phyloP scores from a whole-genome alignment of 2,888 invertebrate species.

The Monopis laevigella region DNA sequence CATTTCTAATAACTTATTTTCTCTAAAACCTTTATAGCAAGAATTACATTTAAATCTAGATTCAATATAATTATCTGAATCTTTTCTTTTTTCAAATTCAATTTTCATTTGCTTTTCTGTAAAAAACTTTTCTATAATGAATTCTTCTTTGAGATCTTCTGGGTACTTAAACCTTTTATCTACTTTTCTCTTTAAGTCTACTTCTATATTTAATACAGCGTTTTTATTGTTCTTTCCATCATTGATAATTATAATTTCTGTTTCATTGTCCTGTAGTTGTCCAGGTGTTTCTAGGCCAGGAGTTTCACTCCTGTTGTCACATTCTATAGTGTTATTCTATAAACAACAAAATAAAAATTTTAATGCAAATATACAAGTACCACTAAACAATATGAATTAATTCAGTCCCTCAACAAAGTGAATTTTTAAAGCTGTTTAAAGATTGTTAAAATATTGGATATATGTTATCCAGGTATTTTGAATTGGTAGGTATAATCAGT shows the following conservation, averaged over 20 bases:
- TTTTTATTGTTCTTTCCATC: not conserved
- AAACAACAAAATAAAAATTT: too few relatives aligned
- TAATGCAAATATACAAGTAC: too few relatives aligned
- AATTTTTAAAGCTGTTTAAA: too few relatives aligned
- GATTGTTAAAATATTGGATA: too few relatives aligned
- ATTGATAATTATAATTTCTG: not conserved
- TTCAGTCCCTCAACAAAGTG: too few relatives aligned
- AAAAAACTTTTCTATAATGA: conserved; percentile 4
- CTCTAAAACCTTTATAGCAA: conserved; percentile 8
- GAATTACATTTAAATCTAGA: conserved; percentile 1
- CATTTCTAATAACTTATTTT: conserved; percentile 1
- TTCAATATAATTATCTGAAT: not conserved
- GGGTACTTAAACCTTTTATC: conserved; percentile 7
- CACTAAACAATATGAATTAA: too few relatives aligned
- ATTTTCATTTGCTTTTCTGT: conserved; percentile 2
- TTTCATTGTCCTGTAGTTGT: not conserved
- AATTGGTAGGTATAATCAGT: too few relatives aligned
- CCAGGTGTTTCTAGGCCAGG: too few relatives aligned
- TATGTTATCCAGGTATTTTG: too few relatives aligned
- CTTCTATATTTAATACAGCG: not conserved
- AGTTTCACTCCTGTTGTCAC: too few relatives aligned
- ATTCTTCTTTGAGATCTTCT: not conserved
- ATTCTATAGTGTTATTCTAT: too few relatives aligned
- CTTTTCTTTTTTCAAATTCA: conserved; percentile 4
- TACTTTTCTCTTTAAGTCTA: not conserved